Evolutionary conservation across 2,113 vertebrate genomes (phyloP).

Genomic region (Sturnus vulgaris): DNA sequence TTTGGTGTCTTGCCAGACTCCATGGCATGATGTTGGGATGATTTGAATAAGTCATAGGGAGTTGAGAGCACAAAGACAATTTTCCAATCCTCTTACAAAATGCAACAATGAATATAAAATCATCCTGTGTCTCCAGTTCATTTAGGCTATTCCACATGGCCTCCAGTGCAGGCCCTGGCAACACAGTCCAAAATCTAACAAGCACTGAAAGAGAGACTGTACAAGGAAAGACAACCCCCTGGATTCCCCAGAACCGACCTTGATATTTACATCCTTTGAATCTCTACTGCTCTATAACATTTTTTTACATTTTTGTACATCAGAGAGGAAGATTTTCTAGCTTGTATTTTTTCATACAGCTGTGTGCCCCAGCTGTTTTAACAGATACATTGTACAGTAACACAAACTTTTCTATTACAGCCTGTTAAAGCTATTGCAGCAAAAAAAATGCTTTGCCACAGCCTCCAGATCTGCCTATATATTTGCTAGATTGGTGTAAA

Average conservation of each 20-base stretch:
- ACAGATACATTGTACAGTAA: neutral
- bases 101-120: neutral
- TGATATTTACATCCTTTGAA: neutral
- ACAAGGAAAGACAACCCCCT: neutral
- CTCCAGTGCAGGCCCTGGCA: neutral
- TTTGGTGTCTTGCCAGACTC: neutral
- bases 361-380: neutral
- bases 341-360: neutral
- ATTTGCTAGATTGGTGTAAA: neutral
- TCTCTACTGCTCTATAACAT: neutral
- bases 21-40: neutral
- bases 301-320: neutral
- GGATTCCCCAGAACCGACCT: neutral
- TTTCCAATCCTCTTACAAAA: neutral
- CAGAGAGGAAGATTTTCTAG: neutral
- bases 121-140: neutral
- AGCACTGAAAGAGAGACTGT: neutral
- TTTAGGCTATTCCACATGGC: neutral
- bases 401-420: neutral
- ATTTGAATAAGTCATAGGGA: neutral
- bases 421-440: neutral
- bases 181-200: neutral
- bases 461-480: neutral
- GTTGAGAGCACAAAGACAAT: neutral
- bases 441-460: neutral